A percentile compares a stretch with the other conserved stretches of the same genome.
These are phyloP conservation scores for Lagorchestes hirsutus DNA, from an alignment of 2,797 vertebrate genomes.

Conservation along the genomic window DNA sequence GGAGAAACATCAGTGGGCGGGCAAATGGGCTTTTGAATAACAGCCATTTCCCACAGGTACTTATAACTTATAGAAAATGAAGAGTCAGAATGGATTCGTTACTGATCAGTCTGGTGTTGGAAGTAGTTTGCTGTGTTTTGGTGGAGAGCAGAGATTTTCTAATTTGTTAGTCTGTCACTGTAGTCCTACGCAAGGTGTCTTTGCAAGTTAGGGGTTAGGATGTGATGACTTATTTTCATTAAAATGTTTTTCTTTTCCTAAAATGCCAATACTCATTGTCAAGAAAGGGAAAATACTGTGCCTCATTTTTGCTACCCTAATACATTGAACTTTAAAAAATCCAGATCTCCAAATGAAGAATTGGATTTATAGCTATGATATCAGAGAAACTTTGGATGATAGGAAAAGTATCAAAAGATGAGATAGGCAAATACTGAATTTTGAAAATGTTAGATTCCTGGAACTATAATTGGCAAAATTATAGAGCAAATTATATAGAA, in stretches of 20 bases:
- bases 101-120: background rate
- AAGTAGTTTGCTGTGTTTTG: background rate
- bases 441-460: conserved; percentile 26
- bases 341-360: conserved; percentile 23
- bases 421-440: conserved; percentile 4
- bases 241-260: background rate
- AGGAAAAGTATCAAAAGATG: conserved; percentile 22
- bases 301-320: background rate
- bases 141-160: background rate
- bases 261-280: background rate
- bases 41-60: background rate
- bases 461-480: background rate
- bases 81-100: background rate
- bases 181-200: background rate
- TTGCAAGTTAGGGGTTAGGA: background rate
- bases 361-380: conserved; percentile 26
- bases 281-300: background rate
- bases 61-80: background rate
- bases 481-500: conserved; percentile 1
- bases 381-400: conserved; percentile 23
- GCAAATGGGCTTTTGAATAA: background rate
- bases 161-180: background rate
- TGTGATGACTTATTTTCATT: background rate
- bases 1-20: background rate
- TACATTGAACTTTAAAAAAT: conserved; percentile 37